These are phyloP conservation scores for Cichladusa arquata DNA, from an alignment of 2,113 vertebrate genomes.

Conservation along the genomic window DNA sequence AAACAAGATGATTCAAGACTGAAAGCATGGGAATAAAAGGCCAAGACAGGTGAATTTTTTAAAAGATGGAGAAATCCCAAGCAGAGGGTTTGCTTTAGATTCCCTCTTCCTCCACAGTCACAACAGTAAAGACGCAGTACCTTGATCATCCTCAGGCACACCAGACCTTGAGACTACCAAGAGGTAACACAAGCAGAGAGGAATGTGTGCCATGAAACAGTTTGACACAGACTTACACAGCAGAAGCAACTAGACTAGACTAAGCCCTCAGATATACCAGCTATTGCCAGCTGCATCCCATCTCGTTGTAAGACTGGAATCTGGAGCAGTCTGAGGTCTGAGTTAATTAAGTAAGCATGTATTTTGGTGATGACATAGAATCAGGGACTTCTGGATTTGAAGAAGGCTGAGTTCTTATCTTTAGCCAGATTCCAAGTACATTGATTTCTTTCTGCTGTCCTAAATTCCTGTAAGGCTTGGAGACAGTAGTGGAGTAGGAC, in stretches of 20 bases:
- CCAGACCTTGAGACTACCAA: background rate
- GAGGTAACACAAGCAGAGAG: background rate
- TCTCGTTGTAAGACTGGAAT: constrained; percentile 11
- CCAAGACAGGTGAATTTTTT: background rate
- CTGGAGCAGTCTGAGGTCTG: background rate
- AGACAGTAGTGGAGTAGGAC: background rate
- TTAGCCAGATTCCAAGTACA: background rate
- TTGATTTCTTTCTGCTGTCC: background rate
- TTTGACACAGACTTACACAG: background rate
- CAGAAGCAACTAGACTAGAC: background rate
- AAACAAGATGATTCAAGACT: background rate
- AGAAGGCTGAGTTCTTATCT: background rate
- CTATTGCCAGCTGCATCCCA: constrained; percentile 16
- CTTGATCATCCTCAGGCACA: background rate
- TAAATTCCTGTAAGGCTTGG: background rate
- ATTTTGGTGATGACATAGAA: background rate
- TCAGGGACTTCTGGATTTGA: background rate
- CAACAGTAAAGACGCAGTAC: background rate
- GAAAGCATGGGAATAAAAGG: background rate
- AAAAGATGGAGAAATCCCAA: background rate
- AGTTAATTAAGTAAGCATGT: background rate
- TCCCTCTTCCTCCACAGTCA: background rate
- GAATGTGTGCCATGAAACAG: constrained; percentile 1
- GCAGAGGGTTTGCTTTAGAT: background rate
- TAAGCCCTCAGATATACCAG: background rate